These are phyloP conservation scores for Onychorhynchus coronatus DNA, from an alignment of 2,113 vertebrate genomes.

Conservation along the genomic window DNA sequence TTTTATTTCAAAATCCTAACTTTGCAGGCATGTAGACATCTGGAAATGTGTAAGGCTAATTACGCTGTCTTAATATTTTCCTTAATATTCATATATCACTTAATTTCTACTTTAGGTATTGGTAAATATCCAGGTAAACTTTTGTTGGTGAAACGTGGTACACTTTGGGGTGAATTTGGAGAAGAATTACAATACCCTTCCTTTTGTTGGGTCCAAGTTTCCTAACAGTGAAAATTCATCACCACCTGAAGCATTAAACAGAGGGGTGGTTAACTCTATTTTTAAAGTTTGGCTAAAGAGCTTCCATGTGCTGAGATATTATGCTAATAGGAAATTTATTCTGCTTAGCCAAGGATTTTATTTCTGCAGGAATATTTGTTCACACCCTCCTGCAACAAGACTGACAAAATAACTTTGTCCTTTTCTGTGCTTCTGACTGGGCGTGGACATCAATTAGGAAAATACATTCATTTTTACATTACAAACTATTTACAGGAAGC, in stretches of 20 bases:
- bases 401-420: neutral
- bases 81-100: neutral
- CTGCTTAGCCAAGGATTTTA: neutral
- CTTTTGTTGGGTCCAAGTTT: neutral
- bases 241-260: neutral
- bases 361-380: neutral
- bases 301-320: neutral
- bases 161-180: neutral
- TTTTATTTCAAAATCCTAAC: neutral
- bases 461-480: neutral
- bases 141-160: neutral
- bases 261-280: neutral
- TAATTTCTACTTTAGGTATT: neutral
- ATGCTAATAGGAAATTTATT: neutral
- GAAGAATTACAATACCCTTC: neutral
- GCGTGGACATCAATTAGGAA: neutral
- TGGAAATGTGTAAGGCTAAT: neutral
- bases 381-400: neutral
- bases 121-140: neutral
- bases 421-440: neutral
- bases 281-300: neutral
- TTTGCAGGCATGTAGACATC: neutral
- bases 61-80: neutral
- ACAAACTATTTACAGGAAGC: conserved; percentile 23
- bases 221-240: neutral